These are phyloP conservation scores for Thumatha senex DNA, from an alignment of 2,888 invertebrate species.

Conservation along the genomic window DNA sequence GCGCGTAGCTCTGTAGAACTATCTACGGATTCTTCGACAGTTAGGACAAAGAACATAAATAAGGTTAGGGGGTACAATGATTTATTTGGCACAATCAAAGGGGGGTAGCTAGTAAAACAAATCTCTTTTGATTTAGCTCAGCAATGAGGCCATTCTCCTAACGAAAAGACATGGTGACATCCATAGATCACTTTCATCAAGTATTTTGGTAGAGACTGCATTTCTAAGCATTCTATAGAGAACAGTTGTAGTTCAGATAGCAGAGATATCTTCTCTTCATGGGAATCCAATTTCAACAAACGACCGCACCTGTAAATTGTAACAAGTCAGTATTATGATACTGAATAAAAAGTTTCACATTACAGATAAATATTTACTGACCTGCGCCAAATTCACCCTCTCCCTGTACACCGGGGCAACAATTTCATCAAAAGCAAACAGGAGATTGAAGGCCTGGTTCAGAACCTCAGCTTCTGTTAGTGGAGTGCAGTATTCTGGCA, in stretches of 20 bases:
- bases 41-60: too few relatives aligned
- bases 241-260: too few relatives aligned
- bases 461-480: slow-evolving; percentile 97
- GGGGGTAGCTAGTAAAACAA: too few relatives aligned
- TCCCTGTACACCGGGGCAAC: slow-evolving; percentile 99
- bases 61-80: too few relatives aligned
- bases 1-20: slow-evolving; percentile 2
- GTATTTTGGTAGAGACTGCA: too few relatives aligned
- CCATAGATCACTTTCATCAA: too few relatives aligned
- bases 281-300: slow-evolving; percentile 99
- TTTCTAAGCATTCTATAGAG: too few relatives aligned
- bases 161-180: too few relatives aligned
- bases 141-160: too few relatives aligned
- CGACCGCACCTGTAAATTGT: slow-evolving; percentile 91
- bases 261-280: slow-evolving; percentile 99
- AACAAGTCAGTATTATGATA: too few relatives aligned
- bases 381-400: slow-evolving; percentile 96
- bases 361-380: slow-evolving; percentile 29
- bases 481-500: slow-evolving; percentile 98
- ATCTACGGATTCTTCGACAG: not conserved
- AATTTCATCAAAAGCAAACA: slow-evolving; percentile 99
- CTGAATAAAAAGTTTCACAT: too few relatives aligned
- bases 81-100: not conserved
- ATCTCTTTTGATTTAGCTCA: not conserved
- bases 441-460: slow-evolving; percentile 97